Evolutionary conservation across 2,888 invertebrate genomes (phyloP), one percentile per base, ranked within the genome.

Genomic region (Epistrophe grossulariae): DNA sequence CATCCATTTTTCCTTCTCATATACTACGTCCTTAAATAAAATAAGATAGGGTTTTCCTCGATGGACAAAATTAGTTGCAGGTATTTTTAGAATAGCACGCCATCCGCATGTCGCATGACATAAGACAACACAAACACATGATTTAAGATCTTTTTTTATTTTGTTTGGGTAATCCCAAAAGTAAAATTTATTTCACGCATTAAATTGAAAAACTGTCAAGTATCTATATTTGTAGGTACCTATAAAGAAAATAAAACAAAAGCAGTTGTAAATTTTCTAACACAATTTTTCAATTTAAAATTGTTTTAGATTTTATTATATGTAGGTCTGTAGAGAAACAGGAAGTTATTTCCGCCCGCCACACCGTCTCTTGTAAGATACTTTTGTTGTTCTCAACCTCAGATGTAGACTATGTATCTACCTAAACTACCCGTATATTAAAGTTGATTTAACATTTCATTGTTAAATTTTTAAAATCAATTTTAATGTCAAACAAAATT

Each of bases 271-370:
- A 81, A 85, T 81, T 64, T 24, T 64, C 48, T n/a, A 81, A 73
- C 72, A 71, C 64, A 66, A 68, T 68, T 77, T 80, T 62, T 77
- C 77, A 77, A 77, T 77, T 59, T 80, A 57, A 15, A 68, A 28
- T 28, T 79, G 45, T 79, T 76, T 79, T 45, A 79, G 73, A 68
- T 55, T 28, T 55, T 15, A 55, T 55, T 52, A 24, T 52, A n/a
- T n/a, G n/a, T n/a, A 31, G 31, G 31, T 35, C 24, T 24, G 15
- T 15, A 55, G 28, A 57, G 45, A 38, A 80, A 40, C 79, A 84
- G 84, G 80, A 84, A 80, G 78, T 81, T 81, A 73, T 78, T 81
- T 81, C 78, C 84, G 81, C 59, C 77, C 57, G 55, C 24, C n/a
- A n/a, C n/a, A n/a, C 2, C 24, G 24, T 24, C 15, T 55, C 9